Percentiles rank a stretch among this genome's conserved stretches.
These are phyloP conservation scores for Echinometra lucunter DNA, from an alignment of 53 echinoderm and acorn worm species.

Conservation along the genomic window DNA sequence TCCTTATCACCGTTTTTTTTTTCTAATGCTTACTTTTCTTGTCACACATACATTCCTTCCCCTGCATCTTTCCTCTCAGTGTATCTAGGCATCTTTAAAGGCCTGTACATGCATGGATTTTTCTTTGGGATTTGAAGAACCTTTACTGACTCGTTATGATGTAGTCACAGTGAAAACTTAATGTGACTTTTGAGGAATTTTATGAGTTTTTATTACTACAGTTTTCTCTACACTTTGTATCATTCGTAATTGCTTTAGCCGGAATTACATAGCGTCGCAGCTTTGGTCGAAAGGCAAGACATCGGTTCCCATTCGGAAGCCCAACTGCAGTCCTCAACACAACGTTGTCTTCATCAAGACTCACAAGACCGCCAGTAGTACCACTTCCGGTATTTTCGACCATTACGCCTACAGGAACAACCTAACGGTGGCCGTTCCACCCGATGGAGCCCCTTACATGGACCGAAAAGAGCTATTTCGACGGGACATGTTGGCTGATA, in stretches of 20 bases:
- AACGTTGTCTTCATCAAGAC: slow-evolving; percentile 78
- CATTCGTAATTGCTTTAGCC: slow-evolving; percentile 31
- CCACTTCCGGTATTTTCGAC: slow-evolving; percentile 75
- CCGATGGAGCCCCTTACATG: slow-evolving; percentile 60
- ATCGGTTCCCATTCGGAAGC: slow-evolving; percentile 27
- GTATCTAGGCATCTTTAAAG: neutral
- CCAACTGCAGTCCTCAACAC: slow-evolving; percentile 36
- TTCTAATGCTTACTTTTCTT: neutral
- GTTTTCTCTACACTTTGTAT: slow-evolving; percentile 43
- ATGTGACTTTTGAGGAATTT: neutral
- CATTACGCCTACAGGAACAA: slow-evolving; percentile 77
- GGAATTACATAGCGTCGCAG: slow-evolving; percentile 18
- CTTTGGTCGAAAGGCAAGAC: neutral
- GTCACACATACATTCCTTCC: neutral
- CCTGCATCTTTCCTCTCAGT: neutral
- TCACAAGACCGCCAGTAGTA: slow-evolving; percentile 84
- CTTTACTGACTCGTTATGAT: neutral
- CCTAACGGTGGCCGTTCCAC: slow-evolving; percentile 73
- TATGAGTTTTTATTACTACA: neutral
- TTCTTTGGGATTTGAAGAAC: neutral
- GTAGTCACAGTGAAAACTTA: neutral
- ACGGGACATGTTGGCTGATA: slow-evolving; percentile 56
- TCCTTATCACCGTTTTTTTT: neutral
- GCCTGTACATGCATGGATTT: neutral
- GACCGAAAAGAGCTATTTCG: slow-evolving; percentile 40